Base-by-base conservation (phyloP, 2,888 invertebrate genomes). In the Caenorhabditis uteleia region DNA sequence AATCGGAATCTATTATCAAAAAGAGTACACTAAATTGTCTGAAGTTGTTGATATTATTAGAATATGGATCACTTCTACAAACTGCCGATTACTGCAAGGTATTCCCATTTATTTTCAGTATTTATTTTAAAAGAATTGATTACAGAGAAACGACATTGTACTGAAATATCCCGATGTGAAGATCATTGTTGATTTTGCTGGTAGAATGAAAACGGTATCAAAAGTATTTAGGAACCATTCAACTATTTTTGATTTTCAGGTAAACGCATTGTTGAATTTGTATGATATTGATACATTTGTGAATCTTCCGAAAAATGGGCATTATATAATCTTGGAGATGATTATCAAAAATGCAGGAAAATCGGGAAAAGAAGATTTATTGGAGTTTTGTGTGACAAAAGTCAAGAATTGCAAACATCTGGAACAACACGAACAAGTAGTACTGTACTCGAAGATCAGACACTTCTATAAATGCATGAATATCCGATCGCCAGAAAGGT, bases 401-500 rank as follows among this genome's bases (percentile, higher is more conserved):
- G 48, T 65, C 6, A 50, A 47, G 4, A 20, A 5, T 8, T 25
- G 26, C 5, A 33, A 47, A 23, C 36, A 39, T 8, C 7, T 65
- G 3, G 27, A 26, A 7, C 42, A 43, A 5, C 45, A 46, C 0
- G 36, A 65, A 20, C 54, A 50, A 42, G 14, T 42, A 18, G 38
- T 58, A 26, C 31, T 65, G 2, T 58, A 44, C 23, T 46, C 51
- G 7, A 65, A 65, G 20, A 40, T 65, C 27, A 46, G 65, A 1
- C 65, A 65, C 23, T 65, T 65, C 21, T 65, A 55, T 25, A 65
- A 65, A 31, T 65, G 65, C 43, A 20, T 65, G 12, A 65, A 65
- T 47, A 53, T 54, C 12, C 34, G 45, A 34, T 25, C 55, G 1
- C 65, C 65, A 7, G 43, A 54, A 18, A 47, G 55, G 6, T 45